Conservation (phyloP, 2,888 invertebrate genomes). For the Listrodromus nycthemerus region DNA sequence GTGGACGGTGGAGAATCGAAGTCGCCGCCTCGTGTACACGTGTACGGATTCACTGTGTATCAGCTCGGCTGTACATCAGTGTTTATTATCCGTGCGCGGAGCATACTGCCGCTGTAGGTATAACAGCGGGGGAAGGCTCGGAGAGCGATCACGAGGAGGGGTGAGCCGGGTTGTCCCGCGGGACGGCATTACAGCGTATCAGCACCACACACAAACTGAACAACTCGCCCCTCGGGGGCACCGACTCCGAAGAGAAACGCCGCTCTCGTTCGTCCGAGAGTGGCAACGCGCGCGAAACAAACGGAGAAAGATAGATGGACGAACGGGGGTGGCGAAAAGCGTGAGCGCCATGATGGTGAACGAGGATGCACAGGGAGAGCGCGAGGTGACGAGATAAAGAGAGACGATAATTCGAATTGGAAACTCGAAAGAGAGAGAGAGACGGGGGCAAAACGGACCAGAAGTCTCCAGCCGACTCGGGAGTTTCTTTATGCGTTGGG, state of each 20-base stretch:
- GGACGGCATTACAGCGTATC: constrained; percentile 83
- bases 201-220: constrained; percentile 82
- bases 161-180: constrained; percentile 74
- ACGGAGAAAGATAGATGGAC: constrained; percentile 82
- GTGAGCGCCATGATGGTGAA: constrained; percentile 77
- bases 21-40: constrained; percentile 17
- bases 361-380: constrained; percentile 84
- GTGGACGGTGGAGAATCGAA: constrained; percentile 41
- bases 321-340: constrained; percentile 23
- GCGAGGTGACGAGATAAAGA: constrained; percentile 75
- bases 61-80: constrained; percentile 10
- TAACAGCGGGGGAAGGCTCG: background rate
- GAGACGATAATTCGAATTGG: constrained; percentile 45
- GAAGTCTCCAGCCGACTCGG: too few relatives aligned
- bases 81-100: constrained; percentile 28
- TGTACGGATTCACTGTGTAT: constrained; percentile 57
- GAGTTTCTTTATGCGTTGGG: too few relatives aligned
- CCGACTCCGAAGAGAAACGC: constrained; percentile 78
- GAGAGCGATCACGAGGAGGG: constrained; percentile 53
- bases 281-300: constrained; percentile 80
- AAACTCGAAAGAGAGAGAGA: constrained; percentile 15
- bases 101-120: constrained; percentile 57
- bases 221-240: constrained; percentile 72
- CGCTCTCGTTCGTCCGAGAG: constrained; percentile 60
- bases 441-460: constrained; percentile 38